Conservation (phyloP, 2,113 vertebrate species). For the Colinus virginianus region DNA sequence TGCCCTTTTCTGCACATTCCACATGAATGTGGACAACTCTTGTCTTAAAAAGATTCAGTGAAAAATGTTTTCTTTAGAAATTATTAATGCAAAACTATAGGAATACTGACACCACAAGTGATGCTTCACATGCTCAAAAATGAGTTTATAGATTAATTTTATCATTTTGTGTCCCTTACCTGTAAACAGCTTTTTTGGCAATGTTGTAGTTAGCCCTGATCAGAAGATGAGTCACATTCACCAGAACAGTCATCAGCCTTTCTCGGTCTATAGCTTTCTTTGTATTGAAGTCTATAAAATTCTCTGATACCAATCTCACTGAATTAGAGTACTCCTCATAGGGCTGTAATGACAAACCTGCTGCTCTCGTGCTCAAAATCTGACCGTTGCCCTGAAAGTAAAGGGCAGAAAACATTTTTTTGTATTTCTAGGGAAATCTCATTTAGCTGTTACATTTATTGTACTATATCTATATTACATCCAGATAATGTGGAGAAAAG, state of each 20-base stretch:
- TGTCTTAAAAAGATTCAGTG: neutral
- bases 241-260: conserved; percentile 86
- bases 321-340: conserved; percentile 79
- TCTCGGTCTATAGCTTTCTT: conserved; percentile 80
- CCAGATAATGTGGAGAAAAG: neutral
- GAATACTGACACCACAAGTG: neutral
- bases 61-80: neutral
- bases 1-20: neutral
- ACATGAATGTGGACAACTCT: neutral
- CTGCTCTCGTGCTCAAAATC: conserved; percentile 77
- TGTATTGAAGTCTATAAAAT: conserved; percentile 80
- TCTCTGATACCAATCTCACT: conserved; percentile 77
- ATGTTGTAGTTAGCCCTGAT: conserved; percentile 85
- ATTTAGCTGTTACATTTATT: neutral
- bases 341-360: conserved; percentile 80
- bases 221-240: conserved; percentile 83
- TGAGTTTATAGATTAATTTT: neutral
- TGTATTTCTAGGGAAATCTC: neutral
- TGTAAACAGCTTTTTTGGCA: conserved; percentile 78
- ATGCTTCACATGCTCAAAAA: neutral
- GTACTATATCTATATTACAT: too few species aligned
- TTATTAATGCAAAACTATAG: neutral
- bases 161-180: conserved; percentile 74
- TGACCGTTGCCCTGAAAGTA: conserved; percentile 85
- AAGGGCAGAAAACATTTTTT: neutral